A percentile compares a stretch with the other conserved stretches of the same genome.
These are phyloP conservation scores for Ctenopoma multispine DNA, from an alignment of 2,797 vertebrate species.

Conservation along the genomic window DNA sequence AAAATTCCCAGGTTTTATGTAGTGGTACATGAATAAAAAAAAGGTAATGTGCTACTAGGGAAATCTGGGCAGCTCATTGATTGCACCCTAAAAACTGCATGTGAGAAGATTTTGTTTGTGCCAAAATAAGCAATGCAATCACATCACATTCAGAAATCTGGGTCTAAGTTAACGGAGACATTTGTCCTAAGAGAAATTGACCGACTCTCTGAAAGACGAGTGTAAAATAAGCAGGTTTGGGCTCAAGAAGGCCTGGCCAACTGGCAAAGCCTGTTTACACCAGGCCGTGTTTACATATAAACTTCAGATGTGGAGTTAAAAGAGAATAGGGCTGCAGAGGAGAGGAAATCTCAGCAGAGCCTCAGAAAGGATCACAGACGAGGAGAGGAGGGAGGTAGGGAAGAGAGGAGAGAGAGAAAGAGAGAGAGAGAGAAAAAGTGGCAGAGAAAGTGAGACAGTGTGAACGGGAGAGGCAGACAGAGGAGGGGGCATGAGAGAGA, in stretches of 20 bases:
- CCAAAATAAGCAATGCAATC: conserved; percentile 57
- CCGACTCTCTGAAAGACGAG: conserved; percentile 55
- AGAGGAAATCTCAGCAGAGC: conserved; percentile 81
- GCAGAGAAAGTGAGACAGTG: conserved; percentile 66
- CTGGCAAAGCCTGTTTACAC: conserved; percentile 74
- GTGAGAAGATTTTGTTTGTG: conserved; percentile 54
- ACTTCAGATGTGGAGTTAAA: conserved; percentile 82
- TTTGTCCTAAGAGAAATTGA: conserved; percentile 59
- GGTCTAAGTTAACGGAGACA: conserved; percentile 58
- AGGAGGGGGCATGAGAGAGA: conserved; percentile 73
- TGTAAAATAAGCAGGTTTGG: conserved; percentile 67
- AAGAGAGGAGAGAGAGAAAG: conserved; percentile 5
- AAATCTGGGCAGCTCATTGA: conserved; percentile 54
- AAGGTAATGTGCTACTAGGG: conserved; percentile 46
- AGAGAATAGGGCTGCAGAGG: conserved; percentile 79
- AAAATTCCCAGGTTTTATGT: conserved; percentile 51
- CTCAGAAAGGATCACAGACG: conserved; percentile 77
- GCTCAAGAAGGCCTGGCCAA: conserved; percentile 56
- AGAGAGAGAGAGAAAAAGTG: conserved; percentile 42
- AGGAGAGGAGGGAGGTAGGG: conserved; percentile 49
- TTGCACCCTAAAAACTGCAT: conserved; percentile 59
- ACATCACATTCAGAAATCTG: conserved; percentile 43
- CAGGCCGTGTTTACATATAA: conserved; percentile 79
- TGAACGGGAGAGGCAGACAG: conserved; percentile 65
- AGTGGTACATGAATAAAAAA: conserved; percentile 56